Evolutionary conservation across 2,797 vertebrate species (phyloP).

Genomic region (Fratercula arctica): DNA sequence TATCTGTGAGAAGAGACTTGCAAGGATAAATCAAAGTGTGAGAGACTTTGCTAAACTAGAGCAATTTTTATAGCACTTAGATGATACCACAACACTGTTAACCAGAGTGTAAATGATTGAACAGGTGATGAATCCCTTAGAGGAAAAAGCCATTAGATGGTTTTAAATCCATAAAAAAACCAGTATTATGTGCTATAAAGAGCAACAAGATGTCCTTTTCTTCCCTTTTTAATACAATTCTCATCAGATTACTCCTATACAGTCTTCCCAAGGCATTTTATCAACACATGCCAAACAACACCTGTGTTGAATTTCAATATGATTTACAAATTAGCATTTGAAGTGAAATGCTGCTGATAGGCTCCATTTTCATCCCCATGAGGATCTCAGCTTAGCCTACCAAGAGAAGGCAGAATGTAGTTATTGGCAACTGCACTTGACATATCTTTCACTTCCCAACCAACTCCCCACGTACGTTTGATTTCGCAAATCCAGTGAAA

Average conservation of each 20-base stretch:
- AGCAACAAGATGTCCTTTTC: slow-evolving; percentile 47
- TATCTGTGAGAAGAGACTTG: slow-evolving; percentile 15
- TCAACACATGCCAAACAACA: background rate
- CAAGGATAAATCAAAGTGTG: slow-evolving; percentile 63
- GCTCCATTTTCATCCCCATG: background rate
- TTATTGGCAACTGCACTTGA: background rate
- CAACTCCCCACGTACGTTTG: background rate
- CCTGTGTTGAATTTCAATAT: background rate
- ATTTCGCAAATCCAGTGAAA: background rate
- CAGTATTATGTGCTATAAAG: slow-evolving; percentile 42
- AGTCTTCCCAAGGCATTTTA: slow-evolving; percentile 22
- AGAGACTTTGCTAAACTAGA: slow-evolving; percentile 61
- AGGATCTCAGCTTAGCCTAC: background rate
- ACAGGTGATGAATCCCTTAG: slow-evolving; percentile 62
- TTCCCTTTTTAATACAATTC: background rate
- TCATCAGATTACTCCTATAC: background rate
- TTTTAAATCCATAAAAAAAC: slow-evolving; percentile 51
- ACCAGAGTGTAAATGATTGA: slow-evolving; percentile 68
- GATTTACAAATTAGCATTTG: background rate
- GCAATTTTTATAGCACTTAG: slow-evolving; percentile 67
- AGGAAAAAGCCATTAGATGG: slow-evolving; percentile 57
- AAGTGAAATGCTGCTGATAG: background rate
- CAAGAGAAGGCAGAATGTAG: background rate
- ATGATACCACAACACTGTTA: slow-evolving; percentile 60
- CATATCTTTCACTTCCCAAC: background rate